Evolutionary conservation across 2,113 vertebrate species (phyloP).

Genomic region (Pygathrix nemaeus): DNA sequence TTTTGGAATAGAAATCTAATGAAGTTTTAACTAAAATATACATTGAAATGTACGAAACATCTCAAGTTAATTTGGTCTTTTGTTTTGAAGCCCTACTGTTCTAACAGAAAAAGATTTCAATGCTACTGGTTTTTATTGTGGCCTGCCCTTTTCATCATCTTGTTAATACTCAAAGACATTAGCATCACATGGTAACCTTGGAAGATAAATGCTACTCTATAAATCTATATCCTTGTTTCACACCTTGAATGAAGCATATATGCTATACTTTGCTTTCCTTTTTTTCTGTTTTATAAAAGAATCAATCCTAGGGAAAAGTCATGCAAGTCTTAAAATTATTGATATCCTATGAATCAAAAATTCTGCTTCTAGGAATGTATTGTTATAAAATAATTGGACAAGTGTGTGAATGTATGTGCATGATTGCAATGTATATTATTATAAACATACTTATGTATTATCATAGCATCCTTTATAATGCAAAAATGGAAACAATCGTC

Average conservation of each 20-base stretch:
- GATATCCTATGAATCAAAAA: not conserved
- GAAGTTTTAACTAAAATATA: not conserved
- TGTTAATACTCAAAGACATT: not conserved
- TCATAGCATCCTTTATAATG: not conserved
- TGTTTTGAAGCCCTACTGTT: constrained; percentile 54
- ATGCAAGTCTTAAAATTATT: not conserved
- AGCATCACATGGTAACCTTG: not conserved
- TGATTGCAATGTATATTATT: not conserved
- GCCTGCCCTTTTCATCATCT: not conserved
- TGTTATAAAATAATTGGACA: not conserved
- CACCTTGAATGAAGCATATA: constrained; percentile 7
- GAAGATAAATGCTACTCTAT: not conserved
- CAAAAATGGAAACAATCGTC: not conserved
- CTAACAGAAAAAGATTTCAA: constrained; percentile 17
- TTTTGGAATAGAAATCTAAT: not conserved
- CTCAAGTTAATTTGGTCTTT: not conserved
- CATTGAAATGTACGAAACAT: not conserved
- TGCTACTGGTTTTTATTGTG: constrained; percentile 6
- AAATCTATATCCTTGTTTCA: not conserved
- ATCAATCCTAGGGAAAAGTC: not conserved
- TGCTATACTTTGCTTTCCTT: not conserved
- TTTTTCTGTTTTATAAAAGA: not conserved
- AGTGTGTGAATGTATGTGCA: not conserved
- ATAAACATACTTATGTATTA: not conserved
- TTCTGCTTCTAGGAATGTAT: not conserved